These are phyloP conservation scores for Caligus rogercresseyi DNA, from an alignment of 1,140 invertebrate species.

Conservation along the genomic window DNA sequence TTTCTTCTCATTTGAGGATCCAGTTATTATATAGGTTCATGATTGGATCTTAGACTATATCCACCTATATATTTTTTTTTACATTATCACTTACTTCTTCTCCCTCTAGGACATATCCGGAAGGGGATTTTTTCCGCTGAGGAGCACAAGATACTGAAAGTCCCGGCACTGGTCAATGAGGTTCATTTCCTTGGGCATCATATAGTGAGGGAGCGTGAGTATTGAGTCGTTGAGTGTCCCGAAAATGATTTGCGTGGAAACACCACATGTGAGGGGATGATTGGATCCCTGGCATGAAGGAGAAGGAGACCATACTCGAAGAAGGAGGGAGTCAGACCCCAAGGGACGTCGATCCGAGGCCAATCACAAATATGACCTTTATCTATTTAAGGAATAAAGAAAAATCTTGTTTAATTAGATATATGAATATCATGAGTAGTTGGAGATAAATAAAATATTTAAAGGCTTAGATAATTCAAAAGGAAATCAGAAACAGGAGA, in stretches of 20 bases:
- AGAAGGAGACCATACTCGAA: slow-evolving; percentile 28
- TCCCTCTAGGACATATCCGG: slow-evolving; percentile 12
- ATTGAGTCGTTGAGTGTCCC: slow-evolving; percentile 26
- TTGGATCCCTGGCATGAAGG: slow-evolving; percentile 26
- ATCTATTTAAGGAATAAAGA: neutral
- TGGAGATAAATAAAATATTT: no score
- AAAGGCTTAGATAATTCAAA: no score
- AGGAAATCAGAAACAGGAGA: no score
- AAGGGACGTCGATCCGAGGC: slow-evolving; percentile 28
- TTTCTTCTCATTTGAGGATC: no score
- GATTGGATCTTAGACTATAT: no score
- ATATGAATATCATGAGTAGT: no score
- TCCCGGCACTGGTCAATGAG: slow-evolving; percentile 15
- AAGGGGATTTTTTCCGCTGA: neutral
- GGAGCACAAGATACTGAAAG: neutral
- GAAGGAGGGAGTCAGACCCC: slow-evolving; percentile 28
- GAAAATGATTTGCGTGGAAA: slow-evolving; percentile 25
- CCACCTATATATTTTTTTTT: no score
- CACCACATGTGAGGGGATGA: slow-evolving; percentile 28
- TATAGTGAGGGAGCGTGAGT: slow-evolving; percentile 27
- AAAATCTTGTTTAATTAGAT: no score
- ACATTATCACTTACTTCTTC: no score
- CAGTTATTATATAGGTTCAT: no score
- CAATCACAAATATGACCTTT: slow-evolving; percentile 25
- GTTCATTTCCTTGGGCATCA: slow-evolving; percentile 25